Evolutionary conservation across 2,797 vertebrate genomes (phyloP).

Genomic region (Thalassophryne amazonica): DNA sequence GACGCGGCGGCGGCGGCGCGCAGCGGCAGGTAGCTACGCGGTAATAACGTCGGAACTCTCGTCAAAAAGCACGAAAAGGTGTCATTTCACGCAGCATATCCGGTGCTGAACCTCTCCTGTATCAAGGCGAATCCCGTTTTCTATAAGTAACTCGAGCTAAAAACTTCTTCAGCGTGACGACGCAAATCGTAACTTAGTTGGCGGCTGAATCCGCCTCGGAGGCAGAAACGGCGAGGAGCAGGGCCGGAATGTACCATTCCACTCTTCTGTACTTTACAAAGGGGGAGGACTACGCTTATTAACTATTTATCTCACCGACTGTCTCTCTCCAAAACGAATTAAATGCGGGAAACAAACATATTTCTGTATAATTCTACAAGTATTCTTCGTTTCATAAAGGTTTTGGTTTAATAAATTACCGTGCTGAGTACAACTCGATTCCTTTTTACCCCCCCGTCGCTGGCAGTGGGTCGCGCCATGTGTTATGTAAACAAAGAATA

Average conservation of each 20-base stretch:
- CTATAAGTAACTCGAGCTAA: constrained; percentile 20
- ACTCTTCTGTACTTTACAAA: constrained; percentile 59
- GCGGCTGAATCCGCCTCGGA: constrained; percentile 70
- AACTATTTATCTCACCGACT: not conserved
- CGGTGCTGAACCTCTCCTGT: not conserved
- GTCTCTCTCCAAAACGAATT: accelerated
- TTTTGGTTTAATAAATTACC: accelerated
- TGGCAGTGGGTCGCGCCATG: constrained; percentile 42
- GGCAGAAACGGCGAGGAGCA: constrained; percentile 77
- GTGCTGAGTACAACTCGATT: not conserved
- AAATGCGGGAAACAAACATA: no score
- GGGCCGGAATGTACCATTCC: constrained; percentile 77
- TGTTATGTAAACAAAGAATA: constrained; percentile 99
- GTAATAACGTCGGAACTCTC: constrained; percentile 47
- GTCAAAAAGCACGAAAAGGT: constrained; percentile 49
- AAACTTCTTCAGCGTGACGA: constrained; percentile 62
- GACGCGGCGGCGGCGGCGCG: constrained; percentile 34
- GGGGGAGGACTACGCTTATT: constrained; percentile 11
- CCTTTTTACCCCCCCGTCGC: not conserved
- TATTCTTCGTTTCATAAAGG: accelerated
- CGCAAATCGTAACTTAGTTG: constrained; percentile 69
- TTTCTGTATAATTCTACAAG: no score
- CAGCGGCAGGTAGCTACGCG: constrained; percentile 54
- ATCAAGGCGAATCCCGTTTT: not conserved
- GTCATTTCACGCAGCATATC: constrained; percentile 48